Evolutionary conservation across 2,888 invertebrate species (phyloP), one percentile per base, ranked within the genome.

Genomic region (Caenorhabditis sp.): DNA sequence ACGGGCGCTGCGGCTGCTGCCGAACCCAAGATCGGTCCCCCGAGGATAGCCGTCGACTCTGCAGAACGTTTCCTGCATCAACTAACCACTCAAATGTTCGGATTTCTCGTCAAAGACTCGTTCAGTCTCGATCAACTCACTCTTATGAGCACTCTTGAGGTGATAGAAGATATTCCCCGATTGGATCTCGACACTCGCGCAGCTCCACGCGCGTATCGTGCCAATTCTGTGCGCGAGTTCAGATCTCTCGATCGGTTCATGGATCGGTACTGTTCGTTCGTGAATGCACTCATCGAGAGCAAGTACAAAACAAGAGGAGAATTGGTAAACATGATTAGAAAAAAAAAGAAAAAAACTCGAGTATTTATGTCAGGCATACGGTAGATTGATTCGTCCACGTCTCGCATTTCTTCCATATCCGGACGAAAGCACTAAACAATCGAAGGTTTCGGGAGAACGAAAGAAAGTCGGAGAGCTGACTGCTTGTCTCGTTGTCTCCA

Each of bases 371-470:
- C n/a, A n/a, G n/a, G n/a, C 56, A 0, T 76, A 65, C 55, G 58
- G 70, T 6, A 43, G 71, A 35, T 27, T 76, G 2, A 46, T 76
- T 2, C 53, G 76, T 2, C 76, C 76, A 9, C 63, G 76, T 17
- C 32, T 70, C 30, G 58, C 76, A 3, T 22, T 76, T 4, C 11
- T 71, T 11, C 70, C 58, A 2, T 76, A 52, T 35, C 59, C 70
- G 0, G 76, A 71, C 15, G 76, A 76, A 6, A 41, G 50, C 20
- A 65, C 17, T 17, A 61, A 46, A 22, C 30, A 55, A 0, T 62
- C 75, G 2, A 75, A 75, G 30, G 61, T 75, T 9, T 35, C 75
- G 20, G 70, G 63, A 7, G 75, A 75, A 43, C 30, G 70, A 20
- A 75, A 70, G 30, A 20, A 53, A 37, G 56, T 70, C 2, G 70